These are phyloP conservation scores for Chloroclystis v-ata DNA, from an alignment of 2,888 invertebrate species.

Conservation along the genomic window DNA sequence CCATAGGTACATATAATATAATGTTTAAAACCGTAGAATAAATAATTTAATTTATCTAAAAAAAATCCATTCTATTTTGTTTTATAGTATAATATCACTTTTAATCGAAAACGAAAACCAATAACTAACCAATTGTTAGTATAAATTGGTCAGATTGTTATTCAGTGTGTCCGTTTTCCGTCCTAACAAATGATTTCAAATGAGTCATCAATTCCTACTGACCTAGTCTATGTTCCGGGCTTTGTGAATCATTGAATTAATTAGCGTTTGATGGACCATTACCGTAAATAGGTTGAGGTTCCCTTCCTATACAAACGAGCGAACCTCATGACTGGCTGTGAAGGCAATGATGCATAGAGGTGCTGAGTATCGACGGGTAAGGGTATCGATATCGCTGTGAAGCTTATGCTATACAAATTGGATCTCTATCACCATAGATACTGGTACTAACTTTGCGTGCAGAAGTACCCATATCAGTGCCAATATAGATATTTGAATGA, in stretches of 20 bases:
- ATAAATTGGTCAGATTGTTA: neutral
- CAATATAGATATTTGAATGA: slow-evolving; percentile 21
- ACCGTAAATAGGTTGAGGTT: slow-evolving; percentile 26
- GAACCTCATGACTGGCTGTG: slow-evolving; percentile 20
- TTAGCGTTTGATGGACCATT: slow-evolving; percentile 27
- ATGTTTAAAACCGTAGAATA: too few relatives aligned
- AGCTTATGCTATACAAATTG: neutral
- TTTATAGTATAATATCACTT: too few relatives aligned
- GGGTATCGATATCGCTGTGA: neutral
- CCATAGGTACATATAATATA: too few relatives aligned
- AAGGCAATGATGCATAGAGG: slow-evolving; percentile 26
- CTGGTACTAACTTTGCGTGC: neutral
- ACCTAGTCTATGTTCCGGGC: slow-evolving; percentile 21
- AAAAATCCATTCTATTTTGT: too few relatives aligned
- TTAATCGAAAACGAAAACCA: too few relatives aligned
- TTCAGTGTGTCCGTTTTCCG: neutral
- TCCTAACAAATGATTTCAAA: slow-evolving; percentile 20
- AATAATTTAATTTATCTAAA: too few relatives aligned
- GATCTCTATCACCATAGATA: neutral
- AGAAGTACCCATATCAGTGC: slow-evolving; percentile 2
- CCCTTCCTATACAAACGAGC: slow-evolving; percentile 23
- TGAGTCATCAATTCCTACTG: slow-evolving; percentile 21
- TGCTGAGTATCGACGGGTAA: neutral
- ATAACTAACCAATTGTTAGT: too few relatives aligned
- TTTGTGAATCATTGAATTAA: slow-evolving; percentile 20